Evolutionary conservation across 2,113 vertebrate species (phyloP).

Genomic region (Isichthys henryi): DNA sequence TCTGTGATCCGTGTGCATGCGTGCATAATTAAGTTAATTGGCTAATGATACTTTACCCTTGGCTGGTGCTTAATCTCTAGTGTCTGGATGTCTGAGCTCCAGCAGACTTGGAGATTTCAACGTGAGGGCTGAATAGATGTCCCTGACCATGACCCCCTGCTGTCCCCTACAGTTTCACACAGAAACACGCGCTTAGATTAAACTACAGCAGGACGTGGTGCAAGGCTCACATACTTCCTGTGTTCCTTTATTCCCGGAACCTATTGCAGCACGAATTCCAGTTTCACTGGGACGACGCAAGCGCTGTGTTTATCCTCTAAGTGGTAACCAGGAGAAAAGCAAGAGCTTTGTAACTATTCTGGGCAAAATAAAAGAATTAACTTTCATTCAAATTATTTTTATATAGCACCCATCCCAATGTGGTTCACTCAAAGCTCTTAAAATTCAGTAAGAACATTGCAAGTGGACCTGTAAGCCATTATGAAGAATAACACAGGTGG

Average conservation of each 20-base stretch:
- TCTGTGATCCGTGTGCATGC: not conserved
- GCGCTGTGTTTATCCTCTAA: not conserved
- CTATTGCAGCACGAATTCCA: not conserved
- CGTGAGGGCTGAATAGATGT: not conserved
- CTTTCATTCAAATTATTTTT: not conserved
- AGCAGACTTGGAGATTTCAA: conserved; percentile 6
- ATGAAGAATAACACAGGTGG: not conserved
- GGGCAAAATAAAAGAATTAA: not conserved
- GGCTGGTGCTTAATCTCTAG: not conserved
- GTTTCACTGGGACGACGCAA: not conserved
- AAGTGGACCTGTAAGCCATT: not conserved
- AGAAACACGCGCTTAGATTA: not conserved
- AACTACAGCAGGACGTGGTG: not conserved
- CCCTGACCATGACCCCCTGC: not conserved
- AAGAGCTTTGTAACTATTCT: too few relatives aligned
- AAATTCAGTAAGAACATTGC: not conserved
- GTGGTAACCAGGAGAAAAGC: not conserved
- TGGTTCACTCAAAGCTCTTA: not conserved
- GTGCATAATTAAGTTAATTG: conserved; percentile 9
- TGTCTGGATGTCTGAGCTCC: not conserved
- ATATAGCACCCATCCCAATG: not conserved
- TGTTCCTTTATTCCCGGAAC: not conserved
- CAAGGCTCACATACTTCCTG: not conserved
- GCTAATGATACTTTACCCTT: conserved; percentile 11
- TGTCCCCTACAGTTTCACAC: not conserved